Conservation (phyloP, 2,113 vertebrate genomes). For the Ancistrus triradiatus region DNA sequence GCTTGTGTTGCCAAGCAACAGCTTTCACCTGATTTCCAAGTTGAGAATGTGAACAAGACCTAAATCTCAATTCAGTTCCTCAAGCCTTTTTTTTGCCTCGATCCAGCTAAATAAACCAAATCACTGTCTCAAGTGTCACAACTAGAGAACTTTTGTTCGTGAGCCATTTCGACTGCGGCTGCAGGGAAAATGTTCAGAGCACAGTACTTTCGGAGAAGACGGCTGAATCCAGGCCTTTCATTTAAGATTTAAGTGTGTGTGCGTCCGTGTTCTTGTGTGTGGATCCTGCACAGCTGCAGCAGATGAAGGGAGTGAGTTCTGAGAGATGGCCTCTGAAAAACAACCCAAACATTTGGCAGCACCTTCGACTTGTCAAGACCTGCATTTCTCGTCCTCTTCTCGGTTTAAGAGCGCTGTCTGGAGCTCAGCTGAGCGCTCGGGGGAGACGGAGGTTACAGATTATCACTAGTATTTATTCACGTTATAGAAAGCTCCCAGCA, state of each 20-base stretch:
- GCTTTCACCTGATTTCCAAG: conserved; percentile 18
- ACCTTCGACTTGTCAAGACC: conserved; percentile 40
- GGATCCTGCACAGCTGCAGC: conserved; percentile 34
- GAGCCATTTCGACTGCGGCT: too few species aligned
- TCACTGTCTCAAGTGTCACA: too few species aligned
- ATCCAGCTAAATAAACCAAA: too few species aligned
- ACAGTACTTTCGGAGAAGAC: too few species aligned
- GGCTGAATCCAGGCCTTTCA: background rate
- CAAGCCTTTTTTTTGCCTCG: too few species aligned
- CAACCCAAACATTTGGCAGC: conserved; percentile 42
- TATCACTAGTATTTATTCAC: too few species aligned
- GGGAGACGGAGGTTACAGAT: background rate
- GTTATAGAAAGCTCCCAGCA: too few species aligned
- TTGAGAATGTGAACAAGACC: too few species aligned
- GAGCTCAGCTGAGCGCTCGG: background rate
- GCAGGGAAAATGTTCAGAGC: too few species aligned
- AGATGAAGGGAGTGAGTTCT: conserved; percentile 30
- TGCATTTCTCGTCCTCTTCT: conserved; percentile 24
- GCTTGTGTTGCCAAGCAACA: conserved; percentile 36
- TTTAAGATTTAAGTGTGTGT: conserved; percentile 8
- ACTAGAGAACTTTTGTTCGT: too few species aligned
- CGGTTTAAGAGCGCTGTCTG: background rate
- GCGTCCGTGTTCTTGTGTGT: conserved; percentile 17
- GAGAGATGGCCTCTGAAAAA: conserved; percentile 40
- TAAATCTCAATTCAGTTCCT: too few species aligned